Evolutionary conservation across 2,113 vertebrate genomes (phyloP).

Genomic region (Mastomys coucha): DNA sequence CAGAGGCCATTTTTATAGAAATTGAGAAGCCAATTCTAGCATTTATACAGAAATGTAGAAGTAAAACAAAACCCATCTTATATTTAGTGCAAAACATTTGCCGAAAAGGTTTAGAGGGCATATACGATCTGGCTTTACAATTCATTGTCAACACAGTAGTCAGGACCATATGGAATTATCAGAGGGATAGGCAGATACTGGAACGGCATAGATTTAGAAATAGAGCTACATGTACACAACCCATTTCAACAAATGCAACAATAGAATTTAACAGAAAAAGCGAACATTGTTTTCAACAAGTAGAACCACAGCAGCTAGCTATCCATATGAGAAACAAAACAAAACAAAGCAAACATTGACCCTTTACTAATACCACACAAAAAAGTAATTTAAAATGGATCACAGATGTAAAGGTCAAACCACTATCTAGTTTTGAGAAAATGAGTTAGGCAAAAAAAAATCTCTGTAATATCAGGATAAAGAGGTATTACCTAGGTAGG

Average conservation of each 20-base stretch:
- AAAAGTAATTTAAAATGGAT: constrained; percentile 58
- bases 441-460: not conserved
- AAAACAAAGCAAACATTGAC: not conserved
- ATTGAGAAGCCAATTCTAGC: constrained; percentile 35
- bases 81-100: not conserved
- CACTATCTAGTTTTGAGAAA: constrained; percentile 15
- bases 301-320: not conserved
- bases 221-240: not conserved
- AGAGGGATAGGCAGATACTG: not conserved
- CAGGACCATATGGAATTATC: not conserved
- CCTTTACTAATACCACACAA: not conserved
- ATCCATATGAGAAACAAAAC: constrained; percentile 10
- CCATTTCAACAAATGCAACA: constrained; percentile 17
- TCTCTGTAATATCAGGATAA: not conserved
- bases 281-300: constrained; percentile 33
- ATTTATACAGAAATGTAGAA: constrained; percentile 37
- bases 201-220: constrained; percentile 3
- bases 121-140: not conserved
- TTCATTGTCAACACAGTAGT: not conserved
- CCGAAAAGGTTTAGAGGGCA: not conserved
- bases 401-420: constrained; percentile 39
- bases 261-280: constrained; percentile 23
- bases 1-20: constrained; percentile 3
- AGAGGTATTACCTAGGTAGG: not conserved
- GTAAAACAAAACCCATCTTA: not conserved